Evolutionary conservation across 92 coral and sea anemone species (phyloP).

Genomic region (Isaurus tuberculatus): DNA sequence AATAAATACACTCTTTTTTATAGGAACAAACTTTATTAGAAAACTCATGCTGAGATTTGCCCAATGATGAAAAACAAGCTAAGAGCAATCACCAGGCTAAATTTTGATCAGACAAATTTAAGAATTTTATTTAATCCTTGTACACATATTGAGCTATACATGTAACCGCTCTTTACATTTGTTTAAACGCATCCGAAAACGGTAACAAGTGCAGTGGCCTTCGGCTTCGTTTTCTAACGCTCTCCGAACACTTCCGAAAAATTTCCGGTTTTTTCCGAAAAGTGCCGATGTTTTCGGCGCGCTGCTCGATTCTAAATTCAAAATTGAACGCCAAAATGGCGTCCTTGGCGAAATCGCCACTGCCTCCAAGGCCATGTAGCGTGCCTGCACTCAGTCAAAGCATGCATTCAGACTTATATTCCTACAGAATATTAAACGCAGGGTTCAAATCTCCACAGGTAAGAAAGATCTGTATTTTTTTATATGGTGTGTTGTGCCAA

Average conservation of each 20-base stretch:
- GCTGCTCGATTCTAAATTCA: conserved; percentile 69
- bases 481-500: background rate
- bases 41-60: no score
- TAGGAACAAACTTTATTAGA: no score
- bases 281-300: conserved; percentile 86
- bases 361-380: conserved; percentile 92
- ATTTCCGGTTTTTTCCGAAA: conserved; percentile 48
- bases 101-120: no score
- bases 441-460: conserved; percentile 89
- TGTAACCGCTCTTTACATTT: background rate
- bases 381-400: conserved; percentile 92
- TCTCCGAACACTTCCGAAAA: conserved; percentile 8
- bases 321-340: conserved; percentile 93
- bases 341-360: conserved; percentile 82
- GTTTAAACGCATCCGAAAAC: background rate
- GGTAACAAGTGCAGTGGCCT: background rate
- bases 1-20: no score
- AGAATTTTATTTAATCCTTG: no score
- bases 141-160: no score
- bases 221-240: background rate
- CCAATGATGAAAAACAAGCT: no score
- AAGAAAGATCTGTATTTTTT: conserved; percentile 28
- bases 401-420: conserved; percentile 70
- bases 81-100: no score
- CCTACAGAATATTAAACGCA: conserved; percentile 59